Base-by-base conservation (phyloP, 2,797 vertebrate species). In the Platalea minor region DNA sequence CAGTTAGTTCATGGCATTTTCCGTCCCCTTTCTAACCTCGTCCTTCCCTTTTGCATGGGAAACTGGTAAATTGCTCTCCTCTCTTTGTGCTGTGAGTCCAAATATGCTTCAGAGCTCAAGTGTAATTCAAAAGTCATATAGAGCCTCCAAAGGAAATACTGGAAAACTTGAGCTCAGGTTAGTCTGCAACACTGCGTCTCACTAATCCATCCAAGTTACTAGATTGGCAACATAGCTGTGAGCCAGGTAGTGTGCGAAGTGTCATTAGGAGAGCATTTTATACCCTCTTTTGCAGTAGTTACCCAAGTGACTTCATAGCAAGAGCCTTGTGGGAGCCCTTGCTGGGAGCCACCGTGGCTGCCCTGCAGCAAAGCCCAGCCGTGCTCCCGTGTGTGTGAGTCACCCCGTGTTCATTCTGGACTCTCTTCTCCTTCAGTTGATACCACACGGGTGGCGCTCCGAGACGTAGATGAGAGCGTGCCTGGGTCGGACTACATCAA, bases 401-500 rank as follows among this genome's bases (percentile, higher is more conserved):
- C 5, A 0, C 29, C 23, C 65, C 6, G 10, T 10, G 13, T 13
- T 60, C 21, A 23, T 21, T 12, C 39, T 11, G 59, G 67, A 7
- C 69, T 93, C 33, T 77, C 53, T 70, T 43, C 94, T 46, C 91
- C 33, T 29, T 1, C 91, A 99, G 99, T 98, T 51, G 99, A 99
- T 77, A 98, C 98, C 46, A 99, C 99, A 0, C 97, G 98, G 21
- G 99, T 99, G 76, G 97, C 97, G 43, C 98, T 99, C 82, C 96
- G 67, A 53, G 98, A 98, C 2, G 88, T 78, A 3, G 98, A 99
- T 43, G 94, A 97, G 78, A 98, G 98, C 4, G 70, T 98, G 51
- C 95, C 97, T 5, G 98, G 98, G 83, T 98, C 99, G 1, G 98
- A 99, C 97, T 99, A 99, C 97, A 99, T 99, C 96, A 99, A 99